phyloP scores from a whole-genome alignment of 2,113 vertebrate species.

The Tamias sibiricus region DNA sequence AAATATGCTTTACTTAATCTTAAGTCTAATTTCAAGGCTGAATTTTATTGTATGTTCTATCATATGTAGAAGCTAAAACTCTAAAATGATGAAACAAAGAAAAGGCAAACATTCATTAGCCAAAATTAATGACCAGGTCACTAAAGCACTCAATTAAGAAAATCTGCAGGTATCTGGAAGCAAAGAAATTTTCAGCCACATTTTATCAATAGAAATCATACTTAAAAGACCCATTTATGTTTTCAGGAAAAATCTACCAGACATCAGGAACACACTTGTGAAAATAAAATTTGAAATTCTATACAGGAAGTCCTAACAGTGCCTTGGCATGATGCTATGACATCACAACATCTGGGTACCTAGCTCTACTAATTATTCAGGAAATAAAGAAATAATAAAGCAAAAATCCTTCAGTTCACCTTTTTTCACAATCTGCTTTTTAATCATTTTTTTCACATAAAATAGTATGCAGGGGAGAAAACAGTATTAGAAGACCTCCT shows the following conservation, averaged over 20 bases:
- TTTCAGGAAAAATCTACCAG: slow-evolving; percentile 7
- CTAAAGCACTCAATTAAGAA: not conserved
- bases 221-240: not conserved
- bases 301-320: not conserved
- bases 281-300: slow-evolving; percentile 34
- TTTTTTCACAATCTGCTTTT: not conserved
- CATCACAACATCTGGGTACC: not conserved
- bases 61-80: not conserved
- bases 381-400: slow-evolving; percentile 34
- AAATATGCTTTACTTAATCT: slow-evolving; percentile 20
- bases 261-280: not conserved
- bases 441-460: not conserved
- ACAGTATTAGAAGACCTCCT: not conserved
- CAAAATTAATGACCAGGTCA: not conserved
- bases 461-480: not conserved
- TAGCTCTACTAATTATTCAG: not conserved
- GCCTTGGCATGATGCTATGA: not conserved
- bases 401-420: not conserved
- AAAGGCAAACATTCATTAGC: not conserved
- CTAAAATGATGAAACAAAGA: not conserved
- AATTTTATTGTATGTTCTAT: not conserved
- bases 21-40: not conserved
- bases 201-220: slow-evolving; percentile 17
- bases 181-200: not conserved
- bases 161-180: not conserved